Base-by-base conservation (phyloP, 2,113 vertebrate genomes). In the Xiphias gladius region DNA sequence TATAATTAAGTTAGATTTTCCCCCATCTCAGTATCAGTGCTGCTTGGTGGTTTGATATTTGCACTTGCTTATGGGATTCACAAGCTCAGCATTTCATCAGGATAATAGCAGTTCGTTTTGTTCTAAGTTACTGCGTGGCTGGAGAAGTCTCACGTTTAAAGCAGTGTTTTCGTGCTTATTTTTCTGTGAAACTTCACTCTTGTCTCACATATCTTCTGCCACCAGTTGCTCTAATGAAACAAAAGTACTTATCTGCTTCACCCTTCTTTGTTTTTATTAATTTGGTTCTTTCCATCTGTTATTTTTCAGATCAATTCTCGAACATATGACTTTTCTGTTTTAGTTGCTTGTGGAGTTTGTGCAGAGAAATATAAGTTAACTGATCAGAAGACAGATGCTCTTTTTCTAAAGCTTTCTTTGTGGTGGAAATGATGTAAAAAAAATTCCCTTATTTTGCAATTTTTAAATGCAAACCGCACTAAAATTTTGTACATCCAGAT, bases 31-130 rank as follows among this genome's bases (percentile, higher is more conserved):
- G 22, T 78, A 84, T 84, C 73, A 55, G n/a, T 1, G 64, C 81
- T 73, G 80, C 76, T 68, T 69, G 63, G 80, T 35, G 87, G 87
- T 81, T 84, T 68, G 71, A 85, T 85, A 74, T 80, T 90, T 81
- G 73, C 73, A 67, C 73, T 65, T 6, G 41, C 52, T 90, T 79
- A 81, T 43, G 30, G 64, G 83, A 82, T 86, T 82, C 66, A 80
- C 73, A 6, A 75, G 67, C 87, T 86, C 85, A 88, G 79, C 73
- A 24, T 82, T 87, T 80, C 79, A 79, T 55, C 71, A 58, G 48
- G 75, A 73, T 87, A 83, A 88, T 83, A 79, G 86, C 84, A 86
- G 75, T 67, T 57, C 71, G 81, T 73, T 79, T 79, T 24, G 70
- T 85, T 83, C 57, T 74, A 62, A 78, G 67, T 88, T 78, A 76